These are phyloP conservation scores for Thinocorus orbignyianus DNA, from an alignment of 2,113 vertebrate species.

Conservation along the genomic window DNA sequence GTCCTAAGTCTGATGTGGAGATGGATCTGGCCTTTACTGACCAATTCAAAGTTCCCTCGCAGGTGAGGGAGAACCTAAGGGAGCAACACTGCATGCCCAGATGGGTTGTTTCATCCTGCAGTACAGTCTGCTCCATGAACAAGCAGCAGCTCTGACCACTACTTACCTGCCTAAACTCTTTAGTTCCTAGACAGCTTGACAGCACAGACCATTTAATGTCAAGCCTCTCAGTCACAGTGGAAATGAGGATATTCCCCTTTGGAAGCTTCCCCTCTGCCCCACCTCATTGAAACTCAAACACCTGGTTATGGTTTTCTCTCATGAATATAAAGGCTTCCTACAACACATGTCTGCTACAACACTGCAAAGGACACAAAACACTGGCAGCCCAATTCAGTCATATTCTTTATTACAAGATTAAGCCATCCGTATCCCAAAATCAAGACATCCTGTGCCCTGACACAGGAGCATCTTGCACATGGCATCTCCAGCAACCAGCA, in stretches of 20 bases:
- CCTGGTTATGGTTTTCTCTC: not conserved
- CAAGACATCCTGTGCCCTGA: not conserved
- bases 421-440: not conserved
- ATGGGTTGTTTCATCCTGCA: not conserved
- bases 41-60: not conserved
- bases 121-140: not conserved
- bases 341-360: not conserved
- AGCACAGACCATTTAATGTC: not conserved
- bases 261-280: not conserved
- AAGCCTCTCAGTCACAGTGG: not conserved
- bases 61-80: not conserved
- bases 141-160: not conserved
- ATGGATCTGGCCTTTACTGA: not conserved
- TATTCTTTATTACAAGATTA: not conserved
- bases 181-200: not conserved
- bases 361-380: not conserved
- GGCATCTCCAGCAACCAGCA: not conserved
- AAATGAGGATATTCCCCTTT: not conserved
- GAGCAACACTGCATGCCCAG: fast-evolving
- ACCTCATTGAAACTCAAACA: not conserved
- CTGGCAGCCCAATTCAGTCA: not conserved
- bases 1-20: not conserved
- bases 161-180: not conserved
- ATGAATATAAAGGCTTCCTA: not conserved
- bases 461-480: not conserved